Evolutionary conservation across 2,113 vertebrate species (phyloP).

Genomic region (Hemichromis elongatus): DNA sequence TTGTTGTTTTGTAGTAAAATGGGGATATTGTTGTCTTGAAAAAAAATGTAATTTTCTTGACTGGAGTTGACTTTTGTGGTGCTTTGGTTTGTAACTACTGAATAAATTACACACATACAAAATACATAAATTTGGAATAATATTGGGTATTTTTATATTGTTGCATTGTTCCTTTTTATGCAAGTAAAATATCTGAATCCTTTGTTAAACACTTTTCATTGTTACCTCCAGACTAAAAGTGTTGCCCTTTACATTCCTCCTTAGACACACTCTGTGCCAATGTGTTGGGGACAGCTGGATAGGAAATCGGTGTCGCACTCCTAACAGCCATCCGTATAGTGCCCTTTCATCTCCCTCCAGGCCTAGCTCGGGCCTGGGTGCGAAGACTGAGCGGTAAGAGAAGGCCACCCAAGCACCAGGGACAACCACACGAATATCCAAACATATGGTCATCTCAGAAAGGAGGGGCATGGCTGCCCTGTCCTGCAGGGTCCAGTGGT

Average conservation of each 20-base stretch:
- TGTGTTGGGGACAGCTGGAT: background rate
- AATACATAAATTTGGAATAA: background rate
- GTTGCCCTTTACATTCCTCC: constrained; percentile 24
- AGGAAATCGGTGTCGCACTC: constrained; percentile 64
- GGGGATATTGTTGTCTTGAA: background rate
- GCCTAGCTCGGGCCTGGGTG: constrained; percentile 50
- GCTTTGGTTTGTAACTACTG: background rate
- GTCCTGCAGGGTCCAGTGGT: constrained; percentile 71
- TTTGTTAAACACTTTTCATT: background rate
- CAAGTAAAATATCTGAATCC: background rate
- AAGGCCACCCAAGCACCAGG: constrained; percentile 71
- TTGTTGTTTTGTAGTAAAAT: background rate
- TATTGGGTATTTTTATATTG: background rate
- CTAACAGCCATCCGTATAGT: constrained; percentile 69
- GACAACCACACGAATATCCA: constrained; percentile 59
- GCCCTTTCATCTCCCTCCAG: constrained; percentile 63
- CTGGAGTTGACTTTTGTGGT: background rate
- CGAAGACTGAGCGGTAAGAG: constrained; percentile 55
- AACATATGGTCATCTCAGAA: constrained; percentile 64
- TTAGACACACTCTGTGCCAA: constrained; percentile 73
- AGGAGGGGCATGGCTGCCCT: constrained; percentile 36
- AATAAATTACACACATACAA: background rate
- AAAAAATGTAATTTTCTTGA: no score
- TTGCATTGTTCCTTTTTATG: background rate
- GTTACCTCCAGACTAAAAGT: constrained; percentile 67